Evolutionary conservation across 2,888 invertebrate genomes (phyloP), one percentile per base, ranked within the genome.

Genomic region (Petrophora chlorosata): DNA sequence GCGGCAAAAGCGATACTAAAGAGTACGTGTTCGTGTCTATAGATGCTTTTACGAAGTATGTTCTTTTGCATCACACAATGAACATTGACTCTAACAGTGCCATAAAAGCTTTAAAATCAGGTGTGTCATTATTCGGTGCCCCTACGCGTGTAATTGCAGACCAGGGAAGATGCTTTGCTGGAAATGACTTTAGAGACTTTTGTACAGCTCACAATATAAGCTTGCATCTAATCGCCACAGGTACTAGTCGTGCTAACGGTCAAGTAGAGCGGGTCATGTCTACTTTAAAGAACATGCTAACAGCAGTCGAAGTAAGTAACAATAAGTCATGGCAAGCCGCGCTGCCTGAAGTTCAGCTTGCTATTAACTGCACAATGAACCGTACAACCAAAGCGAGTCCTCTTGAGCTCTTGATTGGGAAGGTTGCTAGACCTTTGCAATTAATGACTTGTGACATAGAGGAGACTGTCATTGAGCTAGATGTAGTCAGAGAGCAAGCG

Each of bases 141-240:
- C 29, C 29, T 29, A 8, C 2, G 2, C 29, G 29, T 14, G 14
- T 29, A 8, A 29, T 29, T 5, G 29, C 45, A 32, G 2, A 14
- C 1, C 15, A 5, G 9, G 30, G 3, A 0, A 14, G 1, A 5
- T 50, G 51, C 33, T 62, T 59, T 43, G 48, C 57, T 0, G 55
- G 56, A 25, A 36, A 39, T 15, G 59, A 63, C 0, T 64, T 64
- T 16, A 10, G 14, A 0, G 48, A 53, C 0, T 64, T 53, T 23
- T 61, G 64, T 10, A 26, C 30, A 0, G 5, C 16, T 0, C 9
- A 43, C 0, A 55, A 55, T n/a, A 62, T 67, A 2, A 8, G 53
- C 0, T 13, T 66, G 1, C 63, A 65, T 26, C 28, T 65, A 0
- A 59, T 65, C 2, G 65, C 63, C 0, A 62, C 64, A 0, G 64